A percentile compares a stretch with the other conserved stretches of the same genome.
Evolutionary conservation across 2,888 invertebrate genomes (phyloP).

Genomic region (Xestoiulus laeticollis): DNA sequence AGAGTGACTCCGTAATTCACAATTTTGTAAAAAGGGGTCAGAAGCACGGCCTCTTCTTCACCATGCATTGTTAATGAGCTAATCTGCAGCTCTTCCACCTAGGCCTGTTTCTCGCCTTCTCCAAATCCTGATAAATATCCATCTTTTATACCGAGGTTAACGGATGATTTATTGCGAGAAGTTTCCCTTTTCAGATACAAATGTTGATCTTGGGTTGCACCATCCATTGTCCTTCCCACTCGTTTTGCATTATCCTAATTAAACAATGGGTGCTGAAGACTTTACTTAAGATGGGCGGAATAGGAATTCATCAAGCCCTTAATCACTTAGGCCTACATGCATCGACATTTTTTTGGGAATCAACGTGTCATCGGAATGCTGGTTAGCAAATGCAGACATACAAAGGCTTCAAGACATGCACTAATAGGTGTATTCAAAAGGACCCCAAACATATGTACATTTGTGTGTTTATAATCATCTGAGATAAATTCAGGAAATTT

Average conservation of each 20-base stretch:
- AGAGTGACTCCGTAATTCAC: neutral
- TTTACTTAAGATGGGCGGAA: neutral
- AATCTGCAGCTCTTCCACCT: neutral
- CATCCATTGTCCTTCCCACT: neutral
- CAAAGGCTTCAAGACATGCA: too few species aligned
- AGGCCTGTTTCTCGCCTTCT: neutral
- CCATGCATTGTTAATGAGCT: conserved; percentile 9
- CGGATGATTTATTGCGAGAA: neutral
- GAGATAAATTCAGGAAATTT: too few species aligned
- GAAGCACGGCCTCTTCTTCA: neutral
- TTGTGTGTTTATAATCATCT: too few species aligned
- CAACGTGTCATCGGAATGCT: neutral
- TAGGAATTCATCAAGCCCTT: neutral
- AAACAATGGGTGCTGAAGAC: neutral
- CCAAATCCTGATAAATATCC: conserved; percentile 1
- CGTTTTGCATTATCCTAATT: neutral
- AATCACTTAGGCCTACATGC: neutral
- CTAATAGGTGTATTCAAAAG: too few species aligned
- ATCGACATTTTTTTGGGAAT: neutral
- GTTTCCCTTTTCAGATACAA: neutral
- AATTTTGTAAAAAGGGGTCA: conserved; percentile 9
- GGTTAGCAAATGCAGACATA: neutral
- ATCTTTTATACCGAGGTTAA: neutral
- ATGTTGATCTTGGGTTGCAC: neutral
- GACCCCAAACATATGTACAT: too few species aligned